Evolutionary conservation across 2,797 vertebrate genomes (phyloP).

Genomic region (Enteromius treurensis): DNA sequence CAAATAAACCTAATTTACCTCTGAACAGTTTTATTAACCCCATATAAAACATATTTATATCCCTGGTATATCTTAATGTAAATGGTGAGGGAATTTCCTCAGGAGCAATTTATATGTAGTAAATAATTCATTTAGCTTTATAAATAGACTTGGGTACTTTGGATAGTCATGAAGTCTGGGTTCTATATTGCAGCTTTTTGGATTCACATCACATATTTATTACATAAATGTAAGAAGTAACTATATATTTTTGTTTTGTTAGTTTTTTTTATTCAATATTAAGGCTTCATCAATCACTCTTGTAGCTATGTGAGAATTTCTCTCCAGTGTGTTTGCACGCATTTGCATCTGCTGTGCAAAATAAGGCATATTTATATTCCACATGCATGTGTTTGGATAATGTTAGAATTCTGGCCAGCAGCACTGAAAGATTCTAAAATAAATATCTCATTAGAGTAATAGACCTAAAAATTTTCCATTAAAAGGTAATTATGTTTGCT

Average conservation of each 20-base stretch:
- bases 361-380: slow-evolving; percentile 45
- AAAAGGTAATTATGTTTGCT: slow-evolving; percentile 63
- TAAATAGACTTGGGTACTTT: slow-evolving; percentile 26
- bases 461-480: slow-evolving; percentile 62
- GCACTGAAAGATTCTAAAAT: slow-evolving; percentile 53
- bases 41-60: slow-evolving; percentile 7
- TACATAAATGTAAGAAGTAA: background rate
- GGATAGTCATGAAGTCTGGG: slow-evolving; percentile 10
- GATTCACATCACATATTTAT: slow-evolving; percentile 10
- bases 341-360: slow-evolving; percentile 40
- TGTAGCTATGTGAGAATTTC: background rate
- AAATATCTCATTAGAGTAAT: slow-evolving; percentile 66
- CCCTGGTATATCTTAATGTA: background rate
- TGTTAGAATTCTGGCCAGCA: slow-evolving; percentile 41
- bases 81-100: slow-evolving; percentile 19
- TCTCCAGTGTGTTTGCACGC: slow-evolving; percentile 35
- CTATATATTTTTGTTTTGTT: background rate
- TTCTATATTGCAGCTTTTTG: background rate
- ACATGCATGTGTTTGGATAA: slow-evolving; percentile 45
- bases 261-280: background rate
- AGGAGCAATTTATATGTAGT: background rate
- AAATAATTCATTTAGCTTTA: slow-evolving; percentile 29
- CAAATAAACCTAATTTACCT: slow-evolving; percentile 26
- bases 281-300: slow-evolving; percentile 22
- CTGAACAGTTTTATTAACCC: slow-evolving; percentile 26